phyloP scores from a whole-genome alignment of 2,888 invertebrate species.

The Acanthacorydalis orientalis region DNA sequence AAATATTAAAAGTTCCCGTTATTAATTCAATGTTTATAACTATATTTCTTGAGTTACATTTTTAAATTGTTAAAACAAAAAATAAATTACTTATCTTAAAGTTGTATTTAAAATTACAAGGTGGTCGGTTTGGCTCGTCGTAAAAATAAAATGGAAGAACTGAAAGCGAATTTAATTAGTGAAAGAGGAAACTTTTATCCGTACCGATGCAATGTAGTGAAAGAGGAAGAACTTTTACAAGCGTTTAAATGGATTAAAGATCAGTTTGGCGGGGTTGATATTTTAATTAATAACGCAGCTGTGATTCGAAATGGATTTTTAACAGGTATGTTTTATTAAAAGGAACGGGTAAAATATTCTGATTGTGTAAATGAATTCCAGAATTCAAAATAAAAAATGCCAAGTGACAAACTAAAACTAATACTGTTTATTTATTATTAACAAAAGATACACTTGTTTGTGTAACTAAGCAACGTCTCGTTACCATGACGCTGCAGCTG shows the following conservation, averaged over 20 bases:
- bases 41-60: no score
- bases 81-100: no score
- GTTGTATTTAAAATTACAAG: background rate
- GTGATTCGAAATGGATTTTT: background rate
- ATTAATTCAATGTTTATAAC: no score
- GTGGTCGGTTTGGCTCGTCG: conserved; percentile 4
- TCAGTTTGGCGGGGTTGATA: background rate
- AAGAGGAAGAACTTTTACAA: background rate
- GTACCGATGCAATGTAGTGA: background rate
- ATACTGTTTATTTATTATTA: no score
- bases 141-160: background rate
- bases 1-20: no score
- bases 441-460: no score
- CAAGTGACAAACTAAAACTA: no score
- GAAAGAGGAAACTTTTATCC: conserved; percentile 1
- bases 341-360: no score
- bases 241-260: background rate
- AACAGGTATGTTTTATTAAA: background rate
- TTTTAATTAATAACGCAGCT: conserved; percentile 1
- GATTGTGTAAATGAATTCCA: no score
- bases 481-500: no score
- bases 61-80: background rate
- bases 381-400: no score
- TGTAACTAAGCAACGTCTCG: no score
- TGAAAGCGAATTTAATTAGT: background rate